Evolutionary conservation across 2,113 vertebrate genomes (phyloP).

Genomic region (Anolis carolinensis): DNA sequence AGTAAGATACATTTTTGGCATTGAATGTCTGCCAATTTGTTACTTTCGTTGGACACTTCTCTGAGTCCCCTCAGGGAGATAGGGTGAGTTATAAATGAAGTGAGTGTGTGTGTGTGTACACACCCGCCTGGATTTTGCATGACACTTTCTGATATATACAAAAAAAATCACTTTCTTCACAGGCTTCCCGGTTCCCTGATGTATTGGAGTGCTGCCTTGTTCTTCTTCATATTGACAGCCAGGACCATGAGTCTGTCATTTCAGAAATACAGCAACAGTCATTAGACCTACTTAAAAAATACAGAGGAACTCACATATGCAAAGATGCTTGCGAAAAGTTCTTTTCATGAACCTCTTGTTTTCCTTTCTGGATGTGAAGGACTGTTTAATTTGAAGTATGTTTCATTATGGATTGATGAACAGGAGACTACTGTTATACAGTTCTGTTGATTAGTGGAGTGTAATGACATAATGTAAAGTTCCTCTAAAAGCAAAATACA

Average conservation of each 20-base stretch:
- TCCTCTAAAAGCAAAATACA: neutral
- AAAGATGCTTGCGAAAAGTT: constrained; percentile 66
- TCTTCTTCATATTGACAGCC: constrained; percentile 76
- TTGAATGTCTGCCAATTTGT: no score
- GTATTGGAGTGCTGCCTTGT: constrained; percentile 92
- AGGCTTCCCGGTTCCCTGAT: constrained; percentile 87
- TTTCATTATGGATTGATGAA: constrained; percentile 19
- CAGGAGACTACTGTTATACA: constrained; percentile 20
- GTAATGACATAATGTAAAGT: neutral
- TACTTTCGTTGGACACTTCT: no score
- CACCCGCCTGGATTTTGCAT: neutral
- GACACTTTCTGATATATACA: neutral
- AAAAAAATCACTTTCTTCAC: constrained; percentile 21
- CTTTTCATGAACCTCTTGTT: constrained; percentile 44
- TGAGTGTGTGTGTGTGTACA: no score
- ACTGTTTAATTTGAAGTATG: constrained; percentile 22
- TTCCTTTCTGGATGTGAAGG: constrained; percentile 30
- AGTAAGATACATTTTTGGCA: neutral
- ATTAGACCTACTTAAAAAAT: constrained; percentile 75
- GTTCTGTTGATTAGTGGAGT: neutral
- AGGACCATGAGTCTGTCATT: constrained; percentile 51
- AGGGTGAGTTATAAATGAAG: no score
- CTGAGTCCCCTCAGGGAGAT: no score
- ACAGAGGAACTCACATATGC: constrained; percentile 52
- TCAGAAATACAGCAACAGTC: constrained; percentile 70